Evolutionary conservation across 2,113 vertebrate genomes (phyloP), one percentile per base, ranked within the genome.

Genomic region (Poecile atricapillus): DNA sequence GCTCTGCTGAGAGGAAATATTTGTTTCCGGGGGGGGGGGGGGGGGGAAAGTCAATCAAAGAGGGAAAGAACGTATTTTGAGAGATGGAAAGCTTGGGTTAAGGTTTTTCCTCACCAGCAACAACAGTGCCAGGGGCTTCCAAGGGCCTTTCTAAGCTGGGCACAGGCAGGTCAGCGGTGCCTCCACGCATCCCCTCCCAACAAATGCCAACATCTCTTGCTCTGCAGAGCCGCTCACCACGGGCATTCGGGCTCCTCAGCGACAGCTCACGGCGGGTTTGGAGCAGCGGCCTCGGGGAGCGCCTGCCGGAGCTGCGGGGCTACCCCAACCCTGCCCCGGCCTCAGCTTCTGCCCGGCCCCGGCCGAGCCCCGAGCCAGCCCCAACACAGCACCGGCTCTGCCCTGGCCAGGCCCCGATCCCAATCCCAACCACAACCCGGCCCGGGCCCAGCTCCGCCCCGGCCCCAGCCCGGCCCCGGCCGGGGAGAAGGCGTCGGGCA

Each of bases 261-360:
- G 2, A 20, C 1, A 6, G 49, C 12, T 4, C 37, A 2, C 6
- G 4, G 21, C 2, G 27, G 12, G 0, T 8, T 18, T 2, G n/a
- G n/a, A 3, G 28, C 31, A 3, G 58, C 1, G 4, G 18, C 50
- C 50, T 8, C 4, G 16, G 58, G 39, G 12, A 39, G 39, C 39
- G 11, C 35, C 31, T 14, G 4, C 33, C 35, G 27, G 22, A 9
- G 2, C 31, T 17, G 68, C 1, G 46, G 46, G 44, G 10, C 39
- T 7, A 30, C 7, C 31, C 25, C 56, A 18, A 7, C 13, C 28
- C 2, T 18, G 7, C 4, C n/a, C 22, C 16, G 27, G 21, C 58
- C 22, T 15, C 22, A 25, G 16, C n/a, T 15, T 15, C 20, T 7
- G 8, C 25, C 30, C 2, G 8, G 5, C 3, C 33, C 17, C 13